Percentiles rank a stretch among this genome's conserved stretches.
Conservation (phyloP, 2,888 invertebrate genomes). For the Phengaris alcon region DNA sequence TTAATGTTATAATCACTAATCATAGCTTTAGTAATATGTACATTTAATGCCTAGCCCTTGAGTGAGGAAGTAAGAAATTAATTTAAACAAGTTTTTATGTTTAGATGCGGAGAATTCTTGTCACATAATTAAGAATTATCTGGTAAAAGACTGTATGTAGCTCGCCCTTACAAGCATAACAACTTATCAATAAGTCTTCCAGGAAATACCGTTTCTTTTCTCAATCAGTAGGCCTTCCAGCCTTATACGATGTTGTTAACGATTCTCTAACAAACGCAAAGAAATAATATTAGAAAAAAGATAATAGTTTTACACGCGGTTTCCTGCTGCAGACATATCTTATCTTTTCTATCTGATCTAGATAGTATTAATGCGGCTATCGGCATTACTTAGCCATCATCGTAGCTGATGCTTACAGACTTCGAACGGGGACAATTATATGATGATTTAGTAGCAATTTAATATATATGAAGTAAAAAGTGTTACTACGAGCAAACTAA, state of each 20-base stretch:
- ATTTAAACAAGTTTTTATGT: background rate
- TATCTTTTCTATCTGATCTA: slow-evolving; percentile 34
- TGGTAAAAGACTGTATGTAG: slow-evolving; percentile 1
- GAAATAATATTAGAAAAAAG: slow-evolving; percentile 26
- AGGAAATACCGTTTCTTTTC: slow-evolving; percentile 16
- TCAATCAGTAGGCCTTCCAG: slow-evolving; percentile 6
- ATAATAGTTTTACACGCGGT: slow-evolving; percentile 28
- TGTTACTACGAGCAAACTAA: background rate
- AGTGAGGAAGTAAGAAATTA: background rate
- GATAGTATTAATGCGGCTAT: slow-evolving; percentile 33
- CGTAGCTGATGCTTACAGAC: slow-evolving; percentile 29
- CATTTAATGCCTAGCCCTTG: too few relatives aligned
- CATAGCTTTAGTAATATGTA: background rate
- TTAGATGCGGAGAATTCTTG: background rate
- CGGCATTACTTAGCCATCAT: slow-evolving; percentile 33
- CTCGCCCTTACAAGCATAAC: slow-evolving; percentile 7
- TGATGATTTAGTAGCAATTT: background rate
- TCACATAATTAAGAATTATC: background rate
- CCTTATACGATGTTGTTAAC: slow-evolving; percentile 12
- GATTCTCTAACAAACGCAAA: slow-evolving; percentile 17
- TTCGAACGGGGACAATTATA: background rate
- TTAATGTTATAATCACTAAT: background rate
- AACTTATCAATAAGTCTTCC: slow-evolving; percentile 8
- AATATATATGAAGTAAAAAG: background rate
- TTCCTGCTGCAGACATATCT: slow-evolving; percentile 27